Evolutionary conservation across 1,140 invertebrate species (phyloP), one percentile per base, ranked within the genome.

Genomic region (Aradophagus sp.): DNA sequence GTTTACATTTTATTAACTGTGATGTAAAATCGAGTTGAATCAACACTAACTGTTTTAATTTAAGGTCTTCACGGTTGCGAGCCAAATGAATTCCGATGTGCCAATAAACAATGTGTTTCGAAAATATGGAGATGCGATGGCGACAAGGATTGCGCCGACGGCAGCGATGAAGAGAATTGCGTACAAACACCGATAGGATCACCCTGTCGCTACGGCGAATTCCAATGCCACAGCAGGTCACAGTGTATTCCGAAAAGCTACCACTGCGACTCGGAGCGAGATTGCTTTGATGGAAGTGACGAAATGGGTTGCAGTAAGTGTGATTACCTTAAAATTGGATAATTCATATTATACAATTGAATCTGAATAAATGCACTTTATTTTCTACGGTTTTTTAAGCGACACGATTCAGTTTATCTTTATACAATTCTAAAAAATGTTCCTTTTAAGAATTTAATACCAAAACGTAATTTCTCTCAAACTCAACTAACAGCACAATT

Each of bases 181-280:
- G 86, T 80, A 0, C 80, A 86, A 5, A 78, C 80, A 16, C 82
- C 84, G 3, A 88, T 88, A 17, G 92, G 90, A 5, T 90, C 92
- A 0, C 84, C 87, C 0, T 99, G 97, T 77, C 86, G 87, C 11
- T 88, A 90, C 34, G 89, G 91, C 62, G 96, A 99, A 81, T 99
- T 92, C 82, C 87, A 91, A 55, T 99, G 97, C 80, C 67, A 77
- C 6, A 89, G 89, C 39, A 88, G 89, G 4, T 86, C 90, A 58
- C 96, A 99, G 81, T 99, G 97, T 76, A 93, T 99, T 65, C 97
- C 96, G 0, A 93, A 92, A 79, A 92, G 90, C 63, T 99, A 95
- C 86, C 95, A 98, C 72, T 99, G 97, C 84, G 98, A 99, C 81
- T 87, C 89, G 26, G 89, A 95, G 73, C 88, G 88, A 44, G 98